Conservation (phyloP, 2,113 vertebrate species). For the Neolamprologus longior region DNA sequence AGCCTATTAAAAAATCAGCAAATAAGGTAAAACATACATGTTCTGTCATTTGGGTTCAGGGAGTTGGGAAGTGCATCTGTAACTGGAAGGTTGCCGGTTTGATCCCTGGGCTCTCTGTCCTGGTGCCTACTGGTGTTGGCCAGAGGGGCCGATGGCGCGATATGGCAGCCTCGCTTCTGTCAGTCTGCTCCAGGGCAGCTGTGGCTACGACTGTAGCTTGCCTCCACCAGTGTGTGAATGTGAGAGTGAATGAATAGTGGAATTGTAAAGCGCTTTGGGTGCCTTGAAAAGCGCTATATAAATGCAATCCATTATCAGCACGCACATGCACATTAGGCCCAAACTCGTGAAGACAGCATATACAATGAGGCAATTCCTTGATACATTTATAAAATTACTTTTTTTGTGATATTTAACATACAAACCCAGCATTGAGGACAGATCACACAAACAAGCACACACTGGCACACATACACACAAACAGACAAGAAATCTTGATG, state of each 20-base stretch:
- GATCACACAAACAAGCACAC: background rate
- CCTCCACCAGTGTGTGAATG: background rate
- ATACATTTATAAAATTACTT: background rate
- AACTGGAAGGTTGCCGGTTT: background rate
- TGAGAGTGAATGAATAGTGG: background rate
- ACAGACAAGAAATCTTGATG: background rate
- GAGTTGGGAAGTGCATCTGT: background rate
- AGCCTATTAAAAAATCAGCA: background rate
- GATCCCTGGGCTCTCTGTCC: background rate
- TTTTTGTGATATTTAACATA: background rate
- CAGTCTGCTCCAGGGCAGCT: background rate
- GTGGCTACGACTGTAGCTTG: background rate
- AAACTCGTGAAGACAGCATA: background rate
- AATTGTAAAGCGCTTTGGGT: background rate
- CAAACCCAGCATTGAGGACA: background rate
- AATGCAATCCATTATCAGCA: background rate
- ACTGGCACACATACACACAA: background rate
- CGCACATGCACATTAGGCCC: background rate
- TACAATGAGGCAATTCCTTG: background rate
- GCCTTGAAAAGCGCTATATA: background rate
- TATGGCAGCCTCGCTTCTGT: background rate
- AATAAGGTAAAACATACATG: background rate
- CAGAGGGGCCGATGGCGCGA: background rate
- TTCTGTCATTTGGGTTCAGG: background rate
- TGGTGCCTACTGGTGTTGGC: background rate